Percentiles rank a stretch among this genome's conserved stretches.
phyloP scores from a whole-genome alignment of 2,888 invertebrate genomes.

The Diarsia dahlii region DNA sequence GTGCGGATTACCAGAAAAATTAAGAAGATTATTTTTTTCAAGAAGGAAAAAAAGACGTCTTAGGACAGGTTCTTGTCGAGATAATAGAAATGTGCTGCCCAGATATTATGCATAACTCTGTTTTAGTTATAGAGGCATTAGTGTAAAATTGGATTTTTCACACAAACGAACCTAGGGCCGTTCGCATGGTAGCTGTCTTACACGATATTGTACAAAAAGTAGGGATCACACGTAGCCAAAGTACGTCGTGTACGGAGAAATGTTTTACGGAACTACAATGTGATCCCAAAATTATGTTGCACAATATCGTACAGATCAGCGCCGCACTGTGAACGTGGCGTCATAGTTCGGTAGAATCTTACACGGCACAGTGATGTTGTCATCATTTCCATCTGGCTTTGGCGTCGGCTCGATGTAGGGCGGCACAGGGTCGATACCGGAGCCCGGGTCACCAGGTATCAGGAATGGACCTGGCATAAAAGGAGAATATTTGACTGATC shows the following conservation, averaged over 20 bases:
- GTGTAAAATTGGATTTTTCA: background rate
- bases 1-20: background rate
- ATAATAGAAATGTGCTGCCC: background rate
- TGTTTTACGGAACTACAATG: background rate
- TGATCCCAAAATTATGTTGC: background rate
- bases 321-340: background rate
- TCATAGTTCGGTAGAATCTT: constrained; percentile 55
- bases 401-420: constrained; percentile 85
- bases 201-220: background rate
- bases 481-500: background rate
- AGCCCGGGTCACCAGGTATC: constrained; percentile 85
- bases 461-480: constrained; percentile 81
- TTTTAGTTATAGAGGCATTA: background rate
- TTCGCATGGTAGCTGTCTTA: too few relatives aligned
- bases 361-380: constrained; percentile 85
- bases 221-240: background rate
- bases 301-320: background rate
- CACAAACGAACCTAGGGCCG: background rate
- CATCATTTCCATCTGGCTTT: constrained; percentile 77
- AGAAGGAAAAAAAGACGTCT: background rate
- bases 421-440: constrained; percentile 81
- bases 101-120: background rate
- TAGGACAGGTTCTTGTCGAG: background rate
- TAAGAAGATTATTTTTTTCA: too few relatives aligned
- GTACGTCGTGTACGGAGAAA: background rate